Conservation (phyloP, 2,888 invertebrate genomes). For the Mimas tiliae region DNA sequence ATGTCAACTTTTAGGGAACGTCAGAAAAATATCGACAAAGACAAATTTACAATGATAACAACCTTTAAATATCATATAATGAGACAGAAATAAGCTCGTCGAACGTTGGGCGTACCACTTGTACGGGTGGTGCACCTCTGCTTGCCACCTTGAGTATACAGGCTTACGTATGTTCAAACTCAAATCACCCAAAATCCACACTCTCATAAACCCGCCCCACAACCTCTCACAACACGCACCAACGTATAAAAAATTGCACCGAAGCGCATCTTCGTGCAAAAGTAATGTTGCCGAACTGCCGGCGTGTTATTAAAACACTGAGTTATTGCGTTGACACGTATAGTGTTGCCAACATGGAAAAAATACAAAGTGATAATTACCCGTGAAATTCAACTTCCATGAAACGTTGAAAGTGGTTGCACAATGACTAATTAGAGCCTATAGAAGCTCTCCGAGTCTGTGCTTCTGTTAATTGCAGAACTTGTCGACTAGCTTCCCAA, state of each 20-base stretch:
- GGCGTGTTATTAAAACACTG: conserved; percentile 75
- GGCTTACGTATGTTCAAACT: too few relatives aligned
- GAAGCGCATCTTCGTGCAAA: conserved; percentile 67
- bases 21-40: too few relatives aligned
- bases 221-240: conserved; percentile 43
- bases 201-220: conserved; percentile 31
- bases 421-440: conserved; percentile 19
- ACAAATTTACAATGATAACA: too few relatives aligned
- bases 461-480: neutral
- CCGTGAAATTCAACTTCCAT: conserved; percentile 62
- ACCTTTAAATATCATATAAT: too few relatives aligned
- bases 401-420: conserved; percentile 21
- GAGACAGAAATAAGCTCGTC: too few relatives aligned
- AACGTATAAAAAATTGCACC: conserved; percentile 46
- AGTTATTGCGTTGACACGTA: conserved; percentile 79
- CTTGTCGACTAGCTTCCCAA: neutral
- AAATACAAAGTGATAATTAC: conserved; percentile 76
- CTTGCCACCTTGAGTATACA: too few relatives aligned
- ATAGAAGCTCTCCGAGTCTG: neutral
- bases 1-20: too few relatives aligned
- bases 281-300: conserved; percentile 57
- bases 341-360: conserved; percentile 60
- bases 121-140: too few relatives aligned
- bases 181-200: neutral
- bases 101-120: too few relatives aligned